These are phyloP conservation scores for Campopleginae sp. DNA, from an alignment of 2,888 invertebrate species.

Conservation along the genomic window DNA sequence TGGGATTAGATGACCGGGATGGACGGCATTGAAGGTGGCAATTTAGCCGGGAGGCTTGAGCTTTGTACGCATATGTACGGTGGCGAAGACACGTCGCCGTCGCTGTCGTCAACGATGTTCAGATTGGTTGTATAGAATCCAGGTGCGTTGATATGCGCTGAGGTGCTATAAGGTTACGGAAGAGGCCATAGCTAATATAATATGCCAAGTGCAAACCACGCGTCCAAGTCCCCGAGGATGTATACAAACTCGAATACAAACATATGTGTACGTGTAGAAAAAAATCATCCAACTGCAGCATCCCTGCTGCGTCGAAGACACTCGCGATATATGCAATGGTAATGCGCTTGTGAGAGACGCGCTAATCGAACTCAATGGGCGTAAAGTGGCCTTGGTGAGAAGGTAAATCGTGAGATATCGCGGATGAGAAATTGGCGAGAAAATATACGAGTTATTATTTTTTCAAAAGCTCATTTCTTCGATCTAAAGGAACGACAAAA, in stretches of 20 bases:
- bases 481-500: not conserved
- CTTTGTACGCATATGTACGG: constrained; percentile 35
- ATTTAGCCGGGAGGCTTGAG: constrained; percentile 32
- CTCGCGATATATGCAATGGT: constrained; percentile 47
- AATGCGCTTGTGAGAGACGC: constrained; percentile 62
- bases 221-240: constrained; percentile 41
- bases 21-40: constrained; percentile 50
- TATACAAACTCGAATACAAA: constrained; percentile 26
- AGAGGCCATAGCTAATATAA: constrained; percentile 40
- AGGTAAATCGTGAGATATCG: constrained; percentile 67
- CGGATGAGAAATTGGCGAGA: constrained; percentile 48
- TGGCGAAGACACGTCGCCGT: constrained; percentile 54
- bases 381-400: constrained; percentile 70
- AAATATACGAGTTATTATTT: constrained; percentile 13
- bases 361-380: constrained; percentile 75
- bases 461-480: constrained; percentile 13
- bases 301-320: constrained; percentile 46
- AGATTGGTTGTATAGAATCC: constrained; percentile 29
- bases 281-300: constrained; percentile 56
- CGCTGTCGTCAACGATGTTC: constrained; percentile 56
- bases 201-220: constrained; percentile 19
- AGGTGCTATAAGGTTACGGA: constrained; percentile 43
- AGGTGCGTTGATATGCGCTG: constrained; percentile 38
- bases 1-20: constrained; percentile 4
- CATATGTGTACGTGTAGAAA: constrained; percentile 32